A percentile compares a stretch with the other conserved stretches of the same genome.
Evolutionary conservation across 2,113 vertebrate genomes (phyloP).

Genomic region (Gorsachius goisagi): DNA sequence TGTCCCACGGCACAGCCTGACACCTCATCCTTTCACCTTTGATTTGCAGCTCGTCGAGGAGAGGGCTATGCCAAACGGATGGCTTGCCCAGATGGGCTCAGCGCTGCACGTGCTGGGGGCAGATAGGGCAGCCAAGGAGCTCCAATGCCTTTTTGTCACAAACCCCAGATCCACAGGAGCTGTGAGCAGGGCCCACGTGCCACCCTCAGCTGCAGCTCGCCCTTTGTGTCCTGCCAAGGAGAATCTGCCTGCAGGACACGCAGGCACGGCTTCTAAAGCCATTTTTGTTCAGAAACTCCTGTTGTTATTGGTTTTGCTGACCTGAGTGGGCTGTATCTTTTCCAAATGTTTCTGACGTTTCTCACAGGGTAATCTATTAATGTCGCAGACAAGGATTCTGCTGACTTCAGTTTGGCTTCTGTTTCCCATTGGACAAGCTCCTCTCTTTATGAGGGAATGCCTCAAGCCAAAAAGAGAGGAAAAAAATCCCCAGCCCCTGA

Average conservation of each 20-base stretch:
- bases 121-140: neutral
- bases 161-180: neutral
- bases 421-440: slow-evolving; percentile 25
- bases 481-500: neutral
- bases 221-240: neutral
- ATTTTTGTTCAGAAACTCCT: slow-evolving; percentile 11
- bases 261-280: neutral
- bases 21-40: neutral
- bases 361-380: slow-evolving; percentile 24
- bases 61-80: accelerated
- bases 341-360: slow-evolving; percentile 18
- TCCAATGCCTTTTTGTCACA: neutral
- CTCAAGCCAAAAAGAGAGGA: slow-evolving; percentile 20
- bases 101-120: accelerated
- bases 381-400: slow-evolving; percentile 33
- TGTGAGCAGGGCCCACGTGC: neutral
- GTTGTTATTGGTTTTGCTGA: slow-evolving; percentile 19
- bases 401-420: slow-evolving; percentile 64
- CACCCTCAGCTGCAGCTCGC: neutral
- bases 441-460: slow-evolving; percentile 18
- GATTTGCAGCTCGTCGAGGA: neutral
- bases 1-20: accelerated
- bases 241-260: neutral
- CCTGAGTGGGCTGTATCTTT: neutral
- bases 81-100: accelerated